Evolutionary conservation across 1,140 invertebrate species (phyloP).

Genomic region (Dendrolimus kikuchii): DNA sequence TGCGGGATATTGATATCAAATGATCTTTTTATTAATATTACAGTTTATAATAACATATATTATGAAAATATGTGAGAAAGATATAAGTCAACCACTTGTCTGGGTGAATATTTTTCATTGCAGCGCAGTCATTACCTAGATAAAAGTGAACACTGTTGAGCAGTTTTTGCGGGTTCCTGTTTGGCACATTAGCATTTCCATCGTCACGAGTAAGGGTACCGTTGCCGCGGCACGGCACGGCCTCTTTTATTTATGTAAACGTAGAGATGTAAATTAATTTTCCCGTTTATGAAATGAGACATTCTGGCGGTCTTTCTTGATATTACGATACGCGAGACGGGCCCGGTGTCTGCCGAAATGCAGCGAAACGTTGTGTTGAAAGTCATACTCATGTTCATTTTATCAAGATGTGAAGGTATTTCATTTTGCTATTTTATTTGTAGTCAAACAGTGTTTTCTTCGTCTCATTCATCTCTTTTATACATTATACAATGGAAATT

Average conservation of each 20-base stretch:
- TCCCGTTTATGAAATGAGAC: slow-evolving; percentile 36
- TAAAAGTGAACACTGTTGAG: slow-evolving; percentile 19
- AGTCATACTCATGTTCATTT: no score
- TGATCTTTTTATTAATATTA: no score
- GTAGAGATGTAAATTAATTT: slow-evolving; percentile 51
- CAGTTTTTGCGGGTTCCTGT: slow-evolving; percentile 36
- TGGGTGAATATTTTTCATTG: slow-evolving; percentile 24
- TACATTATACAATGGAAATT: no score
- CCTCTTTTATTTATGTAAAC: slow-evolving; percentile 44
- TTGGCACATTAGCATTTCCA: slow-evolving; percentile 42
- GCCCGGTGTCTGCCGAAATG: slow-evolving; percentile 4
- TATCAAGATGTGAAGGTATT: no score
- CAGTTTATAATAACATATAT: no score
- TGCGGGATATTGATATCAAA: no score
- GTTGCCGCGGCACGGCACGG: slow-evolving; percentile 17
- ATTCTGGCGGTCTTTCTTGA: slow-evolving; percentile 29
- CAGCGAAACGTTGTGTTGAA: slow-evolving; percentile 5
- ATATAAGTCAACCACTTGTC: neutral
- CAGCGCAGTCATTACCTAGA: slow-evolving; percentile 31
- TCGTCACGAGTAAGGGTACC: slow-evolving; percentile 19
- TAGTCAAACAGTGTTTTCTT: no score
- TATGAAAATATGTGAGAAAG: no score
- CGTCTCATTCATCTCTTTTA: no score
- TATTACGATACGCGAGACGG: slow-evolving; percentile 16
- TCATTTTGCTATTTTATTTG: no score